Base-by-base conservation (phyloP, 2,888 invertebrate genomes). In the Rhamphomyia laevipes region DNA sequence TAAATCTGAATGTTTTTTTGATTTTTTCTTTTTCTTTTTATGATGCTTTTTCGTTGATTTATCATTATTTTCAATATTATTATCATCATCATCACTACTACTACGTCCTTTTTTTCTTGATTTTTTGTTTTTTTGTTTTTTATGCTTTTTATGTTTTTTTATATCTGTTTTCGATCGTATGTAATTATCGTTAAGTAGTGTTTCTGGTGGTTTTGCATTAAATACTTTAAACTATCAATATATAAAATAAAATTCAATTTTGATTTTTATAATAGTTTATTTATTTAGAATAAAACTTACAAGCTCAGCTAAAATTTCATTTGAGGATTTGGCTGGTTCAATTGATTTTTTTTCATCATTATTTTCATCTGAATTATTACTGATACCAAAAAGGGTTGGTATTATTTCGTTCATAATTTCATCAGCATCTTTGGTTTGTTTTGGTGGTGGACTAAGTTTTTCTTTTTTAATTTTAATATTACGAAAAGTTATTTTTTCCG, bases 291-390 rank as follows among this genome's bases (percentile, higher is more conserved):
- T 35, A 30, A 67, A 67, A 1, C 84, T 75, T 61, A 90, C 89
- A 1, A 90, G 71, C 68, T 90, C 90, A 0, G 87, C 83, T 17
- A 90, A 73, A 59, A 90, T 88, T 69, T 90, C 87, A 57, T 69
- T 68, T 0, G 70, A 70, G 1, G 70, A 64, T 45, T 70, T 70
- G 0, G 65, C 59, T 1, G 68, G 69, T 9, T 55, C 58, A n/a
- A 70, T 61, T 17, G 53, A 55, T 47, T 67, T 68, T 47, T 70
- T 70, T 33, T 66, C 64, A 5, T 67, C 59, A 4, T 44, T 17
- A 2, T 46, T 21, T 12, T 46, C 46, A 9, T 27, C 48, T n/a
- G 35, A 7, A 35, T 13, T 13, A 33, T 13, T n/a, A 30, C 11
- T 30, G 30, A 9, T 6, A 35, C n/a, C n/a, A 35, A n/a, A 35